phyloP scores from a whole-genome alignment of 2,888 invertebrate genomes.

The Diarsia mendica region DNA sequence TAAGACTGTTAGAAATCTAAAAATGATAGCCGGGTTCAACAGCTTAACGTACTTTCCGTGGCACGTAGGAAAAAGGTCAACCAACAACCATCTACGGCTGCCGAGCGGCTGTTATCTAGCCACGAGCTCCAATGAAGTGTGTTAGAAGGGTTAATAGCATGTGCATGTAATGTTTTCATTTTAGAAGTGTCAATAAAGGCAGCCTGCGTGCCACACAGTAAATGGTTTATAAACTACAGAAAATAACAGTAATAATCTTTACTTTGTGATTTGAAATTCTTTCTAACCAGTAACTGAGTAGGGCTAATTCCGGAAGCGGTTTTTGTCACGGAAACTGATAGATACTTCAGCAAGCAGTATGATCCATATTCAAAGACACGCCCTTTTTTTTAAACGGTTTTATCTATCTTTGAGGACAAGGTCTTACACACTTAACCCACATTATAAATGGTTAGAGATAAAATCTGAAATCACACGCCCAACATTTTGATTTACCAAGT shows the following conservation, averaged over 20 bases:
- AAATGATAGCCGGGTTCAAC: too few species aligned
- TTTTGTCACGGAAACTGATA: neutral
- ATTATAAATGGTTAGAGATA: neutral
- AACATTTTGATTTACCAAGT: slow-evolving; percentile 34
- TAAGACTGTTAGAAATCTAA: too few species aligned
- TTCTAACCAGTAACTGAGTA: neutral
- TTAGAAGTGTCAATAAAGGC: neutral
- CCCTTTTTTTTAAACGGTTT: neutral
- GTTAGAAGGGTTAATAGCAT: neutral
- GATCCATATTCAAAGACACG: neutral
- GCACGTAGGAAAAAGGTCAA: too few species aligned
- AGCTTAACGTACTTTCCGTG: too few species aligned
- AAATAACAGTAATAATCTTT: neutral
- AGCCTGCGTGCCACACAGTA: too few species aligned
- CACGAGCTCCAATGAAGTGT: too few species aligned
- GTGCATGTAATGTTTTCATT: neutral
- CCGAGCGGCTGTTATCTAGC: too few species aligned
- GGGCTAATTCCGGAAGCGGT: neutral
- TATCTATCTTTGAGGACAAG: neutral
- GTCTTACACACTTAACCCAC: neutral
- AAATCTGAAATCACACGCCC: slow-evolving; percentile 22
- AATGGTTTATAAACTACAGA: neutral
- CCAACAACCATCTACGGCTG: too few species aligned
- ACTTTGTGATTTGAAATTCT: neutral
- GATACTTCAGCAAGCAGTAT: neutral